Evolutionary conservation across 2,888 invertebrate genomes (phyloP).

Genomic region (Eustalomyia histrio): DNA sequence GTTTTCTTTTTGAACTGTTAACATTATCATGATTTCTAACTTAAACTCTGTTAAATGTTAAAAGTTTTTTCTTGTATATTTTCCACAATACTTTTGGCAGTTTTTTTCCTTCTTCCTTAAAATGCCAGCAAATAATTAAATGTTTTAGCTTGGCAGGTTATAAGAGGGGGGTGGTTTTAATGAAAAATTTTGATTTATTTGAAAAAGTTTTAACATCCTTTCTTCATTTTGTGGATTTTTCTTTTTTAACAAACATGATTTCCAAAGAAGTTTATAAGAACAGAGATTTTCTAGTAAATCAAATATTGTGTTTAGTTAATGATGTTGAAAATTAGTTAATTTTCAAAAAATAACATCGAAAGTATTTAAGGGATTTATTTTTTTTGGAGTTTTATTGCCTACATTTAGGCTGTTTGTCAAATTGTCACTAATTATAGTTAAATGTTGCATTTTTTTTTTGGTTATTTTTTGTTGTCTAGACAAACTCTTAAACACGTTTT

Average conservation of each 20-base stretch:
- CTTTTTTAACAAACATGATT: neutral
- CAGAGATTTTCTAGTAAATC: neutral
- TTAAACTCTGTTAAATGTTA: neutral
- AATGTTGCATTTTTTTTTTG: neutral
- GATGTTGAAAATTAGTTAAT: conserved; percentile 26
- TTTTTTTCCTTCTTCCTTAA: neutral
- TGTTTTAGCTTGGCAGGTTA: neutral
- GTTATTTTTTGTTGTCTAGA: conserved; percentile 22
- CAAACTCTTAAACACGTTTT: conserved; percentile 31
- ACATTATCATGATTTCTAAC: conserved; percentile 21
- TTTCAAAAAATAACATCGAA: conserved; percentile 1
- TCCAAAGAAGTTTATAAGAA: neutral
- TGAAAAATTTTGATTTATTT: conserved; percentile 33
- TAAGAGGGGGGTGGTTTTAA: neutral
- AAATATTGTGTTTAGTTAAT: conserved; percentile 1
- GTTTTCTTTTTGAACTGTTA: conserved; percentile 6
- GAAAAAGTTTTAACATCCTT: conserved; percentile 20
- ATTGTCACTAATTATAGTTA: neutral
- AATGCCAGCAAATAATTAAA: conserved; percentile 25
- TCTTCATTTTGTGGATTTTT: neutral
- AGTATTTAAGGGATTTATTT: neutral
- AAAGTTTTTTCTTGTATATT: conserved; percentile 13
- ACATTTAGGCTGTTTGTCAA: neutral
- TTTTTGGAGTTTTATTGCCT: neutral
- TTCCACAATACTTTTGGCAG: neutral